Evolutionary conservation across 2,797 vertebrate species (phyloP).

Genomic region (Melanotaenia parkinsoni): DNA sequence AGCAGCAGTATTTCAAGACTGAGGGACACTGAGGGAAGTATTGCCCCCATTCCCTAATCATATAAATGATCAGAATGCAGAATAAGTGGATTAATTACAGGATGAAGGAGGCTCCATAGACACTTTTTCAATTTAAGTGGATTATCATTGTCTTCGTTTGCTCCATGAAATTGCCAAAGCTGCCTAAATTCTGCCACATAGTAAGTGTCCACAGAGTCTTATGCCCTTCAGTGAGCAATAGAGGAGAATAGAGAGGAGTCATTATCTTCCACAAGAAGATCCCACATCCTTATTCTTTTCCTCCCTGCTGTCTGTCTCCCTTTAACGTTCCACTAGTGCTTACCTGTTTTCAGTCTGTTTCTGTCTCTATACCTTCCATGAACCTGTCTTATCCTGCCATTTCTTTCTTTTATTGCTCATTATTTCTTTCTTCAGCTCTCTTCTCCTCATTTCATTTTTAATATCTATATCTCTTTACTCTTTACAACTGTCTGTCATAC

Average conservation of each 20-base stretch:
- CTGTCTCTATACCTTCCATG: constrained; percentile 32
- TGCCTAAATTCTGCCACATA: constrained; percentile 54
- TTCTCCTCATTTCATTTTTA: constrained; percentile 36
- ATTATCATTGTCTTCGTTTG: constrained; percentile 73
- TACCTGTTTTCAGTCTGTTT: constrained; percentile 62
- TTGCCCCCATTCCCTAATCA: constrained; percentile 71
- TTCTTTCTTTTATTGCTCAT: constrained; percentile 32
- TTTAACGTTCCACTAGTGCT: constrained; percentile 57
- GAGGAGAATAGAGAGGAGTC: constrained; percentile 51
- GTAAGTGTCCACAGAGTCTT: constrained; percentile 59
- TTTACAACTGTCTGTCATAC: constrained; percentile 53
- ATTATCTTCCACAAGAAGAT: constrained; percentile 60
- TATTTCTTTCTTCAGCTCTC: constrained; percentile 26
- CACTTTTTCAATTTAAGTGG: constrained; percentile 79
- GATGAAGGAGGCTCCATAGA: constrained; percentile 65
- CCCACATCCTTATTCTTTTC: constrained; percentile 43
- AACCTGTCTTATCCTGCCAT: constrained; percentile 24
- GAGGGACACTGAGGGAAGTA: constrained; percentile 33
- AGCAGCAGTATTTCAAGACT: constrained; percentile 33
- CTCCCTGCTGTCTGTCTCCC: constrained; percentile 33
- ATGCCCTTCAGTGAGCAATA: constrained; percentile 68
- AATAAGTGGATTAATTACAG: constrained; percentile 75
- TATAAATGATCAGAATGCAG: constrained; percentile 65
- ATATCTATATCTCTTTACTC: constrained; percentile 12
- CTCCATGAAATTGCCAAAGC: constrained; percentile 73